Base-by-base conservation (phyloP, 37 sponge, comb jelly and placozoan species). In the Tethya wilhelma region DNA sequence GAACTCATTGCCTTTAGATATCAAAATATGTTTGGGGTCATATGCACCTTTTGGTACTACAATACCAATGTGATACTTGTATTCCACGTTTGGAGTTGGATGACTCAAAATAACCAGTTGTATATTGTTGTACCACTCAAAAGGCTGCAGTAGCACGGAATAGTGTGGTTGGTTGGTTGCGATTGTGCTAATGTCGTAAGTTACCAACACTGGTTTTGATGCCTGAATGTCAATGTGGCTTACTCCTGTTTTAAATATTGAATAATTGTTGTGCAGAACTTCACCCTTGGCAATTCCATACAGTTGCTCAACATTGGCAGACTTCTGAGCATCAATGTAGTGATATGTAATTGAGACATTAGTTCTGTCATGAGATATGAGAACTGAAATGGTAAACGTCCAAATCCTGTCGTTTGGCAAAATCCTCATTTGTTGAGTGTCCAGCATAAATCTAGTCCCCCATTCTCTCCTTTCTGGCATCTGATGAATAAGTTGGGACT, bases 401-500 rank as follows among this genome's bases (percentile, higher is more conserved):
- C n/a, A n/a, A n/a, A n/a, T n/a, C n/a, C n/a, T 33, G 34, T 34
- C 12, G 36, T 56, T 25, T 58, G 75, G 75, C 9, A 59, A 22
- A 17, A 75, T 57, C 19, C 59, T 33, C 12, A 23, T 8, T 23
- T 75, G 75, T 36, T 39, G 56, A 9, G 39, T 36, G n/a, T 58
- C 59, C 1, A 75, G 4, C 1, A 75, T 75, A 14, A 75, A 75
- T 0, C 7, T 34, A 8, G 1, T 7, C 26, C 75, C 75, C 59
- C 62, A 75, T 17, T 59, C 17, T 20, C 28, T 57, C 19, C 1
- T 25, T 9, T 33, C 42, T 19, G 75, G 75, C 62, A 75, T 75
- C 41, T 75, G 60, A 59, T 75, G 75, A n/a, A 59, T 62, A 17
- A 75, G 26, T 36, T 75, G 75, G 19, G 62, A 75, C 12, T 73